Conservation (phyloP, 2,888 invertebrate species). For the Ctenicera cuprea region DNA sequence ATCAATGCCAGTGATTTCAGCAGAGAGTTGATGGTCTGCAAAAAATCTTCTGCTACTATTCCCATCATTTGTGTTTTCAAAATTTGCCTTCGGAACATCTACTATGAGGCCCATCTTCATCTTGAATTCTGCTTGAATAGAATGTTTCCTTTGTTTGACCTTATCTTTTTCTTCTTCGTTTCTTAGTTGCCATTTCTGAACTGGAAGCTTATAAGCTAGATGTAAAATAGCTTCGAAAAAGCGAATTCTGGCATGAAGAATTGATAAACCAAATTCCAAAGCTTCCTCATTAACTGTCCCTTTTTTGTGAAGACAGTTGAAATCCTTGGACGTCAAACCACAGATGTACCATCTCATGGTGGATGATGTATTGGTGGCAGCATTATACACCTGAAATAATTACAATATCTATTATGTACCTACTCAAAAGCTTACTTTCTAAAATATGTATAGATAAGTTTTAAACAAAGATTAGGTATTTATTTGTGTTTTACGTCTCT, state of each 20-base stretch:
- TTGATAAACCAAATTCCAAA: conserved; percentile 61
- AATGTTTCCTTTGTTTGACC: no score
- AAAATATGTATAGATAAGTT: no score
- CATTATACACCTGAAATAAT: conserved; percentile 54
- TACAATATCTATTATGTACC: no score
- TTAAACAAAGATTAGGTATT: no score
- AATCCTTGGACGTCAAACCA: conserved; percentile 49
- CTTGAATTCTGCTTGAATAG: no score
- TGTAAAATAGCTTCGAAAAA: conserved; percentile 63
- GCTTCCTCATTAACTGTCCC: conserved; percentile 50
- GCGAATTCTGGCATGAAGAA: conserved; percentile 62
- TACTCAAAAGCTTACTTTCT: no score
- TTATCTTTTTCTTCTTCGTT: conserved; percentile 51
- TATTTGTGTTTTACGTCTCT: no score
- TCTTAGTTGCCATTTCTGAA: conserved; percentile 60
- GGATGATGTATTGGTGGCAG: conserved; percentile 50
- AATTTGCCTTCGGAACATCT: conserved; percentile 61
- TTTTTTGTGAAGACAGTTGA: conserved; percentile 34
- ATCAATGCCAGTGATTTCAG: conserved; percentile 64
- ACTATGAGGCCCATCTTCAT: conserved; percentile 56
- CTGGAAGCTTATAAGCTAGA: conserved; percentile 63
- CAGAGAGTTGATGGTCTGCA: conserved; percentile 51
- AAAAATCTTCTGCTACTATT: conserved; percentile 62
- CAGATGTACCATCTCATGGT: conserved; percentile 53
- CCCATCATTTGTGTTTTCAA: conserved; percentile 62